These are phyloP conservation scores for Dynastes tityus DNA, from an alignment of 2,888 invertebrate species.

Conservation along the genomic window DNA sequence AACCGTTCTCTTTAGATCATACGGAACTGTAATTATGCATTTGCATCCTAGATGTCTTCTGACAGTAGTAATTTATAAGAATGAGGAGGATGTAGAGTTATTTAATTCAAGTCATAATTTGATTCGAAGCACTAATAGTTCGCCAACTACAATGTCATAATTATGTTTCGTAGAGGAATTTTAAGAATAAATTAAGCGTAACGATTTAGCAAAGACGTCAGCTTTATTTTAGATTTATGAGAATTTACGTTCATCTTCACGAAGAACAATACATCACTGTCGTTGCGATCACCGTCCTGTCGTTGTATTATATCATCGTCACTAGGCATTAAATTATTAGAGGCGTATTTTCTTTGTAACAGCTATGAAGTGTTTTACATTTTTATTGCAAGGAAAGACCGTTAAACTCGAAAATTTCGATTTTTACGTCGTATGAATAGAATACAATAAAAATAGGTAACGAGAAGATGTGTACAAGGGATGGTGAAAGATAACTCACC, in stretches of 20 bases:
- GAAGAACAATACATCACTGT: conserved; percentile 37
- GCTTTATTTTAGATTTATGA: conserved; percentile 41
- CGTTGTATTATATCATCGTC: conserved; percentile 34
- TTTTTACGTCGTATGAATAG: no score
- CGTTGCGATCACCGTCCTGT: conserved; percentile 28
- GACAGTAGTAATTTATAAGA: no score
- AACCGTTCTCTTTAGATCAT: no score
- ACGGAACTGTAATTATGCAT: no score
- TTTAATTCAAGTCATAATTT: not conserved
- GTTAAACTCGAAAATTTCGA: no score
- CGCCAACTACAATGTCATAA: not conserved
- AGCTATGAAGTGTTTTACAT: conserved; percentile 28
- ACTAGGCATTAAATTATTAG: conserved; percentile 35
- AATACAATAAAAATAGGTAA: no score
- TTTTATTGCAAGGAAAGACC: conserved; percentile 15
- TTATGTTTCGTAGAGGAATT: conserved; percentile 20
- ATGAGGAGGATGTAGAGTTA: no score
- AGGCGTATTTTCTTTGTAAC: conserved; percentile 22
- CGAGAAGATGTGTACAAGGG: no score
- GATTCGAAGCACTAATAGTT: not conserved
- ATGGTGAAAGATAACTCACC: no score
- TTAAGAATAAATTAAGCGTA: conserved; percentile 27
- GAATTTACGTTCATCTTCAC: conserved; percentile 36
- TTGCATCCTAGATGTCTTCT: no score
- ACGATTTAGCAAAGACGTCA: conserved; percentile 27